Evolutionary conservation across 2,113 vertebrate genomes (phyloP), one percentile per base, ranked within the genome.

Genomic region (Synchiropus splendidus): DNA sequence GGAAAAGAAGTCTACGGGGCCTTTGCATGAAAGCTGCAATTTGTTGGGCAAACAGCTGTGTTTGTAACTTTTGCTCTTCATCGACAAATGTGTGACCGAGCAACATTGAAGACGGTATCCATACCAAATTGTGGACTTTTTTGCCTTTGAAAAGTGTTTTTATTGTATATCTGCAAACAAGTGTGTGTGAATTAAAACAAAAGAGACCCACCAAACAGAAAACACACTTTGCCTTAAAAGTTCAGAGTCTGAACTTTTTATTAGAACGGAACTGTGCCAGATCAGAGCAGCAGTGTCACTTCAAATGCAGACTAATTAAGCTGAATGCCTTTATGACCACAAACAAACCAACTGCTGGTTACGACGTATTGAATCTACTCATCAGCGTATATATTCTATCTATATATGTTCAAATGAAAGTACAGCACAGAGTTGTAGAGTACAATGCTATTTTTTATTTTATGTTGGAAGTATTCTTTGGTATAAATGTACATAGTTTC

Each of bases 151-250:
- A 72, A 79, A 66, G 73, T 78, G 70, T 74, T 79, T 78, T 79
- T 77, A 74, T 80, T 80, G 83, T 84, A 79, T 77, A 83, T 75
- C 75, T 85, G 73, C 79, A 82, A 43, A 44, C 9, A 81, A 86
- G 81, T 84, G 81, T 85, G 85, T 85, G 79, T 86, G 85, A 83
- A 78, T 78, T 84, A 72, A 79, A 82, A 12, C 16, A 10, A 42
- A 41, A 80, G 72, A 77, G 81, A 78, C 76, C 86, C 83, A 83
- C 85, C 84, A 86, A 87, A 86, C 83, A 62, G 77, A 83, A 27
- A 74, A 83, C 86, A 84, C 83, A 86, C 86, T 83, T 85, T 86
- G 84, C 86, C 84, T 87, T 86, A 87, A 85, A 87, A 85, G 83
- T 81, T 86, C 82, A 81, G 67, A 75, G 59, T 59, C 67, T 61